Percentiles rank a stretch among this genome's conserved stretches.
Conservation (phyloP, 2,113 vertebrate species). For the Oryctolagus cuniculus region DNA sequence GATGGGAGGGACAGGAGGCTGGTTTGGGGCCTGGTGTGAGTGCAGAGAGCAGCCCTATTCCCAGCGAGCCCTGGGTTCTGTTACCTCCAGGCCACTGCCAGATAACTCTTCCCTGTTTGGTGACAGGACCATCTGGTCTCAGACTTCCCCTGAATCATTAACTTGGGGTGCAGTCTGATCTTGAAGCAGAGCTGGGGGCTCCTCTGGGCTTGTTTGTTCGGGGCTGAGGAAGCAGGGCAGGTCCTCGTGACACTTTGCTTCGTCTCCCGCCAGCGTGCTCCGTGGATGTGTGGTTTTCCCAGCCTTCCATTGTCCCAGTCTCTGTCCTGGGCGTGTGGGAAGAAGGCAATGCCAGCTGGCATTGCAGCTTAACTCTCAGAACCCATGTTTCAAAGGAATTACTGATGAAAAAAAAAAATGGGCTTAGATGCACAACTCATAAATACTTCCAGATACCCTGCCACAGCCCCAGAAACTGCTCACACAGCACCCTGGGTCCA, state of each 20-base stretch:
- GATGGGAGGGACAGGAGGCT: background rate
- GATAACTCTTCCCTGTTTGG: background rate
- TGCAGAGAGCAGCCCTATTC: background rate
- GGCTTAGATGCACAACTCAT: background rate
- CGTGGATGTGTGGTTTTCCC: slow-evolving; percentile 37
- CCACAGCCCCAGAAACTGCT: background rate
- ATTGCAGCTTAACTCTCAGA: background rate
- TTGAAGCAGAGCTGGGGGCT: background rate
- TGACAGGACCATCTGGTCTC: background rate
- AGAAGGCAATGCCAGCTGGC: background rate
- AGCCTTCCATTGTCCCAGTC: slow-evolving; percentile 2
- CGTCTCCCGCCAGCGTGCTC: slow-evolving; percentile 33
- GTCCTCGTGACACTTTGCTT: background rate
- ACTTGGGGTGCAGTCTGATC: background rate
- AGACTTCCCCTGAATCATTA: background rate
- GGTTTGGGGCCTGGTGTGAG: background rate
- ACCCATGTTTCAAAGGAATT: slow-evolving; percentile 51
- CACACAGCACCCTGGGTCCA: background rate
- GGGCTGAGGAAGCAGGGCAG: background rate
- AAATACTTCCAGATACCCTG: slow-evolving; percentile 55
- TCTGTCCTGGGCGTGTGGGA: slow-evolving; percentile 53
- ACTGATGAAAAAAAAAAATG: slow-evolving; percentile 7
- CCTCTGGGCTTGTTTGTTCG: background rate
- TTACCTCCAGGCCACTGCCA: background rate
- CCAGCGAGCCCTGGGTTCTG: background rate